phyloP scores from a whole-genome alignment of 2,797 vertebrate species.

The Adelosebastes latens region DNA sequence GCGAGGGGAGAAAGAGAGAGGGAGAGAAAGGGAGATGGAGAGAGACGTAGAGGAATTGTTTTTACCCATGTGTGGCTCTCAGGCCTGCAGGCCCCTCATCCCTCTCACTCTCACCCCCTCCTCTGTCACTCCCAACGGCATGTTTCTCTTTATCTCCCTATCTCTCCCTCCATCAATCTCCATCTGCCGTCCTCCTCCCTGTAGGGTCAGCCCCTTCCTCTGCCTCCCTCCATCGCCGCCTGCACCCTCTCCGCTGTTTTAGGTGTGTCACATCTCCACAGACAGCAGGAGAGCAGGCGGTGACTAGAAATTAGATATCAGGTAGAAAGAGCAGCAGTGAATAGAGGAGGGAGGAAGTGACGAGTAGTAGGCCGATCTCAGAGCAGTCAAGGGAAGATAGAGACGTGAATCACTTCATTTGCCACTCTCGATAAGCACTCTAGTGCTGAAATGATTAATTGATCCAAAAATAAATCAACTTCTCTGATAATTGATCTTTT shows the following conservation, averaged over 20 bases:
- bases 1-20: slow-evolving; percentile 50
- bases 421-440: neutral
- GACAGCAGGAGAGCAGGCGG: slow-evolving; percentile 40
- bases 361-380: neutral
- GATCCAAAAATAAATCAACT: neutral
- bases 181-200: slow-evolving; percentile 71
- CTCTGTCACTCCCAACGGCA: slow-evolving; percentile 67
- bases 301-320: slow-evolving; percentile 51
- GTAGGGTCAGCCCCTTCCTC: slow-evolving; percentile 59
- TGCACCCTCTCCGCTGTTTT: slow-evolving; percentile 45
- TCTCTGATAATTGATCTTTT: neutral
- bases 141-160: slow-evolving; percentile 75
- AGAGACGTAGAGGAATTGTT: slow-evolving; percentile 71
- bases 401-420: slow-evolving; percentile 2
- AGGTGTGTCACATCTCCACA: slow-evolving; percentile 65
- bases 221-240: slow-evolving; percentile 43
- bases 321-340: slow-evolving; percentile 13
- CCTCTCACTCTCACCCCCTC: slow-evolving; percentile 62
- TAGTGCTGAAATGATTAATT: neutral
- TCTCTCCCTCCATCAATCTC: slow-evolving; percentile 75
- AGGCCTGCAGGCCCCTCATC: slow-evolving; percentile 76
- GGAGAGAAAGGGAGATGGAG: slow-evolving; percentile 46
- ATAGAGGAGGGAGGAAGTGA: neutral
- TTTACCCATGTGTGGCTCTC: slow-evolving; percentile 73
- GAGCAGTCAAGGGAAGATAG: neutral